A percentile compares a stretch with the other conserved stretches of the same genome.
These are phyloP conservation scores for Homarus americanus DNA, from an alignment of 1,140 invertebrate genomes.

Conservation along the genomic window DNA sequence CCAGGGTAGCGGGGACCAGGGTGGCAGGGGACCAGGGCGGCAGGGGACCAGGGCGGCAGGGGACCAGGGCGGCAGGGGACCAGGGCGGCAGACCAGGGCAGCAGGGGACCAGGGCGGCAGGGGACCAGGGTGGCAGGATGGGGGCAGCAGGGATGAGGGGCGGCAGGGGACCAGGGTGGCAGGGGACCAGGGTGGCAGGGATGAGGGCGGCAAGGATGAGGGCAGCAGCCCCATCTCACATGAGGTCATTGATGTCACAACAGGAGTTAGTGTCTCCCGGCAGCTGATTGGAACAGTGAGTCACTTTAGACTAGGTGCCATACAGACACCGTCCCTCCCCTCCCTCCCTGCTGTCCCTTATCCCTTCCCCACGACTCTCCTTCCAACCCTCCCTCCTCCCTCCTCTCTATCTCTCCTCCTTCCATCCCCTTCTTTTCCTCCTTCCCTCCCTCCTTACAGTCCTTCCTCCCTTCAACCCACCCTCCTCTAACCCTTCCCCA, in stretches of 20 bases:
- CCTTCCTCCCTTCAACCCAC: background rate
- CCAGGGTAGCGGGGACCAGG: background rate
- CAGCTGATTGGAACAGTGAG: no score
- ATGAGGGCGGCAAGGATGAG: background rate
- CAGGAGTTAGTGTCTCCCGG: no score
- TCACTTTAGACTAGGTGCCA: no score
- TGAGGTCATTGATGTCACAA: no score
- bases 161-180: no score
- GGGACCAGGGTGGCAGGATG: background rate
- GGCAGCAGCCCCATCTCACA: background rate
- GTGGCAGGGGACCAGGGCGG: background rate
- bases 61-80: no score
- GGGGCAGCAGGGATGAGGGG: background rate
- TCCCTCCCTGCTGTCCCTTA: background rate
- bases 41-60: no score
- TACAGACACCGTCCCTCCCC: background rate
- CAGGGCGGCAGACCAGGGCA: no score
- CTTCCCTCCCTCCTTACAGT: no score
- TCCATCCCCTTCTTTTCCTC: background rate
- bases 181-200: no score
- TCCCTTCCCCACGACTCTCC: background rate
- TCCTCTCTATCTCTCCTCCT: no score
- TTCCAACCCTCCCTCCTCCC: background rate
- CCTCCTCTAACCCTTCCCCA: background rate
- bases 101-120: background rate